phyloP scores from a whole-genome alignment of 2,113 vertebrate species.

The Pterocles orientalis region DNA sequence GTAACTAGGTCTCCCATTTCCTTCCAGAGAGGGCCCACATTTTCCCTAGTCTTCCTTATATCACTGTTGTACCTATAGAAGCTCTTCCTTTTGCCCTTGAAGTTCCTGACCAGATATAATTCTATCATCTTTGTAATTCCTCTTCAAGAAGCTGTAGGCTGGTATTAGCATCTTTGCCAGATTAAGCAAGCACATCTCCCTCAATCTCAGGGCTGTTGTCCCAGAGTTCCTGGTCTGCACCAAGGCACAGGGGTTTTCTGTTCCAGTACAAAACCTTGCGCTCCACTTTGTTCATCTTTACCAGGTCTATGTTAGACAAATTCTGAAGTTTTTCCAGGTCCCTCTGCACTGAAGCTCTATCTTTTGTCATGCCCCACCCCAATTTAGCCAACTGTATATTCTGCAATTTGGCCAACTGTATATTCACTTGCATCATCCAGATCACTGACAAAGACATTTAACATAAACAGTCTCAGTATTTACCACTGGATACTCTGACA shows the following conservation, averaged over 20 bases:
- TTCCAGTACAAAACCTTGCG: neutral
- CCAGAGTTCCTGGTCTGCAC: neutral
- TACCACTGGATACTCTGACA: neutral
- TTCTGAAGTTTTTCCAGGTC: neutral
- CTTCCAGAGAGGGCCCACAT: too few relatives aligned
- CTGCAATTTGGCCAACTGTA: neutral
- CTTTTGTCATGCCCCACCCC: neutral
- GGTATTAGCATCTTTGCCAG: neutral
- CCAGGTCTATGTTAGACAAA: neutral
- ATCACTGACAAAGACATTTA: neutral
- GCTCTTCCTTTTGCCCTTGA: too few relatives aligned
- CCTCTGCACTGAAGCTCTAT: neutral
- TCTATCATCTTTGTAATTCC: neutral
- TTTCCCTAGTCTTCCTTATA: too few relatives aligned
- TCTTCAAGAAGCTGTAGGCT: neutral
- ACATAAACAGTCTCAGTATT: neutral
- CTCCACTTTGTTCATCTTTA: neutral
- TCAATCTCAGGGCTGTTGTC: neutral
- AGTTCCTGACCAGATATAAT: too few relatives aligned
- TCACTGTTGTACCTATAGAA: too few relatives aligned
- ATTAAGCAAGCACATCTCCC: neutral
- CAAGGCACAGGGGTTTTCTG: neutral
- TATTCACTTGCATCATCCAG: neutral
- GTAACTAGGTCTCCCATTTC: too few relatives aligned
- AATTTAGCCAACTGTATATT: neutral